Evolutionary conservation across 1,140 invertebrate species (phyloP), one percentile per base, ranked within the genome.

Genomic region (Teleopsis dalmanni): DNA sequence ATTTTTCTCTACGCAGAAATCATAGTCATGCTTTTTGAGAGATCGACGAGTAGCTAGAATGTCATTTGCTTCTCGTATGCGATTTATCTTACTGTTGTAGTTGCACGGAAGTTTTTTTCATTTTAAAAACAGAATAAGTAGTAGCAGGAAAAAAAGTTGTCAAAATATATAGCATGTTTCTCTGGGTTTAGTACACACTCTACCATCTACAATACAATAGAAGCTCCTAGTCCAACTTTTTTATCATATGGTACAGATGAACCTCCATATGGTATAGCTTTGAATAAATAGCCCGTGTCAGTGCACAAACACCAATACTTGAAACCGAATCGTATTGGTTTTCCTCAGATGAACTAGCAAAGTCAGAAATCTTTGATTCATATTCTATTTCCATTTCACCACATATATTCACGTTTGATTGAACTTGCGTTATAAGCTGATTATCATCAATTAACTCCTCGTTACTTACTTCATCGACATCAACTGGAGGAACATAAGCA

Each of bases 321-420:
- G 13, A 29, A 29, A 29, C 27, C 27, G 13, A 29, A 29, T 8
- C 27, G 27, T 29, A 29, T 29, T 29, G 27, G 27, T 29, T 29
- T 29, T 8, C 27, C 27, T 8, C 27, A 13, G 13, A 29, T 29
- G 13, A 29, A 29, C 27, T n/a, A n/a, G 35, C 4, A 29, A 4
- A 26, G 16, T 29, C 16, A n/a, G 9, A 9, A 3, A 7, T 9
- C n/a, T 18, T 22, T 38, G 19, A 37, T 37, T 48, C 21, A 27
- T 48, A 4, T 37, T 48, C 19, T 37, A 34, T 37, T 37, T 38
- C 16, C 34, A 48, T 13, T 27, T 40, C 23, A 5, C 33, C 33
- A 34, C 33, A 34, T 8, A 34, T 16, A 34, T 34, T 4, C 6
- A 16, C 16, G 13, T 14, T 34, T 8, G 33, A n/a, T n/a, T n/a